These are phyloP conservation scores for Lasioglossum albipes DNA, from an alignment of 1,140 invertebrate species.

Conservation along the genomic window DNA sequence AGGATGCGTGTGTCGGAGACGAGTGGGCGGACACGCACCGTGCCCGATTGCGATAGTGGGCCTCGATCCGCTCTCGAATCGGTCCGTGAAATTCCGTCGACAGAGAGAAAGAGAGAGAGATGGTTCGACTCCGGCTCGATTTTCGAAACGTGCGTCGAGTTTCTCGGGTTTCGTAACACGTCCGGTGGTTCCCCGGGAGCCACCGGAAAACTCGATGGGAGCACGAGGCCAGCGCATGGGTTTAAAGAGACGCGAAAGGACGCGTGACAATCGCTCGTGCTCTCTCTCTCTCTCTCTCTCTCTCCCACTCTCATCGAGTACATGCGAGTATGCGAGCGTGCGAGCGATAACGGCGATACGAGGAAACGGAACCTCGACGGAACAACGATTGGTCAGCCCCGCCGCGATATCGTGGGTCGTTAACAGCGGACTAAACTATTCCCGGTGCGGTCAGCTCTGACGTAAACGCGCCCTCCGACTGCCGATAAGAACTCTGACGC, in stretches of 20 bases:
- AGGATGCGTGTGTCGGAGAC: constrained; percentile 14
- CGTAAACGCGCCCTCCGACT: constrained; percentile 64
- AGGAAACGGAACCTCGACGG: constrained; percentile 13
- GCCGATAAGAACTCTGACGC: constrained; percentile 76
- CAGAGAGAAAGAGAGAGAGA: too few species aligned
- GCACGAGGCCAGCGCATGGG: constrained; percentile 60
- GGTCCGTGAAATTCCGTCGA: not conserved
- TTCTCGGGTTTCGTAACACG: constrained; percentile 32
- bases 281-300: too few species aligned
- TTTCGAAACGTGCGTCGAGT: constrained; percentile 26
- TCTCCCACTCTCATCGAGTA: too few species aligned
- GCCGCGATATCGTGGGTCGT: constrained; percentile 3
- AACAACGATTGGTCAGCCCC: constrained; percentile 39
- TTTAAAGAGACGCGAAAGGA: constrained; percentile 59
- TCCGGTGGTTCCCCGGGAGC: constrained; percentile 25
- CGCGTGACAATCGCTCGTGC: constrained; percentile 38
- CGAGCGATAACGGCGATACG: constrained; percentile 35
- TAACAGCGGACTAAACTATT: constrained; percentile 60
- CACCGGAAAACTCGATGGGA: constrained; percentile 20
- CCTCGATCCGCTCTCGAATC: constrained; percentile 16
- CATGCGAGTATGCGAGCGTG: constrained; percentile 33
- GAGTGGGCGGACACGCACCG: constrained; percentile 58
- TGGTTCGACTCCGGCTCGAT: not conserved
- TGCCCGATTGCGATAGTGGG: constrained; percentile 28
- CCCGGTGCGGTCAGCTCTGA: constrained; percentile 59